Base-by-base conservation (phyloP, 2,888 invertebrate genomes). In the Odontomyia ornata region DNA sequence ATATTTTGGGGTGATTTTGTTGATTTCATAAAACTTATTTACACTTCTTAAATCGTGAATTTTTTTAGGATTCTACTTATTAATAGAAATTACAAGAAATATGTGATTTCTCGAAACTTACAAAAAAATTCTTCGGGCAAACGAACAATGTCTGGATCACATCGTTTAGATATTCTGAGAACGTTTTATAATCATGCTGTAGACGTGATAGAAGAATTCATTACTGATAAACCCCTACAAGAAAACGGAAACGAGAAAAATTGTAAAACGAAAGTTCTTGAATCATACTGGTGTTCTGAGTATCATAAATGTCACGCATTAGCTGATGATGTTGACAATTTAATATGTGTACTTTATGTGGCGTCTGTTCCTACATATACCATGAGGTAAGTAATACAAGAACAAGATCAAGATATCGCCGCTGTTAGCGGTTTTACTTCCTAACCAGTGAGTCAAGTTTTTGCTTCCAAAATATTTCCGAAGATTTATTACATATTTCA, bases 231-330 rank as follows among this genome's bases (percentile, higher is more conserved):
- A 15, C n/a, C 64, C 0, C 1, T 15, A 1, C 28, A 15, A 9
- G 11, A 9, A 67, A 75, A 77, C 56, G 73, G 56, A 28, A 27
- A 72, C 72, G 52, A 79, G 67, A 76, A 77, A 67, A 72, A 67
- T 56, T 7, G 30, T 11, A 28, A 69, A 25, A 3, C 27, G 15
- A 76, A 67, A 43, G 76, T 46, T 0, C 4, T 46, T 3, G 94
- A 94, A 86, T 91, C 93, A 0, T 95, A 94, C 84, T 93, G 95
- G 92, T 92, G 93, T 84, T 93, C 94, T 0, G 95, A 96, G 83
- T 94, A 94, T 84, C 93, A 95, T 85, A 95, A 95, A 86, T 94
- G 95, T 82, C 94, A 95, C 83, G 93, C 93, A 0, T 88, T 92
- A 77, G 81, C 81, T 23, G 90, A 91, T 83, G 88, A 89, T 1